Base-by-base conservation (phyloP, 2,888 invertebrate species). In the Ametastegia equiseti region DNA sequence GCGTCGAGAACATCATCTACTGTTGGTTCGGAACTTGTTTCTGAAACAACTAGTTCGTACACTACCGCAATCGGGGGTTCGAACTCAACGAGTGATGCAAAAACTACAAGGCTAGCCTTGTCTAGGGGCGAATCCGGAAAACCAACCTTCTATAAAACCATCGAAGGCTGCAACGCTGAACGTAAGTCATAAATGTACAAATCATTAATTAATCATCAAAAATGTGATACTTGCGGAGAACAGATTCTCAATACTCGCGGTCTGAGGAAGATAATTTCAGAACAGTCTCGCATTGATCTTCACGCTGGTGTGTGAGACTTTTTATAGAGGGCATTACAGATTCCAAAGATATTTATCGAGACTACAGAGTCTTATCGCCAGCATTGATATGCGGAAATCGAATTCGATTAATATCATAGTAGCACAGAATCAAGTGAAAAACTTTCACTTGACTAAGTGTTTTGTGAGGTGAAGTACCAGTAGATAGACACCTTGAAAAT, bases 101-200 rank as follows among this genome's bases (percentile, higher is more conserved):
- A 81, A 77, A 84, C 86, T 5, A 87, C 87, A 5, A 88, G 83
- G 81, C 78, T 90, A 15, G 84, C 88, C 1, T 80, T 85, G 79
- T 83, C 90, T 82, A 86, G 91, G 85, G 87, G 82, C 23, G 90
- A 88, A 45, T 93, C 94, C 81, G 95, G 95, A 82, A 95, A 93
- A 86, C 97, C 97, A 1, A 92, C 94, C 80, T 96, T 97, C 88
- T 93, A 94, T 36, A 96, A 95, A 91, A 96, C 96, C 67, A 93
- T 97, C 82, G 95, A 95, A 90, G 97, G 97, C 87, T 94, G 94
- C 85, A 95, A 94, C 88, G 95, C 96, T 85, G 96, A 96, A 94
- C 95, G 97, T 97, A 94, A 96, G 96, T 95, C 33, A 67, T 67
- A 67, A 67, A 1, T 39, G 19, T 67, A 39, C 36, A 11, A 50